A percentile compares a stretch with the other conserved stretches of the same genome.
Conservation (phyloP, 1,140 invertebrate genomes). For the Lucilia sericata region DNA sequence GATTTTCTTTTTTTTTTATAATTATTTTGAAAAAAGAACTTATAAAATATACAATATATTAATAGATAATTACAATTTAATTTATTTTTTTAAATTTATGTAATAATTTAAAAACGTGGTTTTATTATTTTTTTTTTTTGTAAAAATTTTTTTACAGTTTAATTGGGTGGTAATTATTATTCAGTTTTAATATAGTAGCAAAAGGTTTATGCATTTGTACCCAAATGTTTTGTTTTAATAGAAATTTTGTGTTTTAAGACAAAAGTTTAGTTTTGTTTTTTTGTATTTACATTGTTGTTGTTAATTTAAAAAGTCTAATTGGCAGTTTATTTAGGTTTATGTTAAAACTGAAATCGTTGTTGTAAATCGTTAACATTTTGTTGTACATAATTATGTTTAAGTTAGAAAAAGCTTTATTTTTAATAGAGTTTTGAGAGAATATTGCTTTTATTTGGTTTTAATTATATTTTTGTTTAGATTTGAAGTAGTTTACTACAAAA, state of each 20-base stretch:
- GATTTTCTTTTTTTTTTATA: neutral
- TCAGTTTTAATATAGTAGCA: no score
- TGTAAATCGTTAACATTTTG: neutral
- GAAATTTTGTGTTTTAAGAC: no score
- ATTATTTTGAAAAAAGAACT: neutral
- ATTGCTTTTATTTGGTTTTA: conserved; percentile 15
- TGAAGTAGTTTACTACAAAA: neutral
- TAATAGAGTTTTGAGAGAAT: neutral
- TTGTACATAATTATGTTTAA: neutral
- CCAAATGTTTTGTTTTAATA: no score
- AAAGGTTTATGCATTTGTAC: no score
- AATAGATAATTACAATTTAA: no score
- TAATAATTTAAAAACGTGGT: no score
- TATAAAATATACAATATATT: conserved; percentile 11
- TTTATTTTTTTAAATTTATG: no score
- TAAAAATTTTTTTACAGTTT: no score
- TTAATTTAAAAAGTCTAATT: neutral
- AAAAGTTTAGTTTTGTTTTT: no score
- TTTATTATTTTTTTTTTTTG: no score
- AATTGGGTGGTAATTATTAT: no score
- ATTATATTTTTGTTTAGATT: neutral
- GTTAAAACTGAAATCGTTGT: neutral
- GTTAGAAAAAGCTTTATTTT: neutral
- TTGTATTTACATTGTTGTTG: no score
- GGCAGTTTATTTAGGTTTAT: neutral